A percentile compares a stretch with the other conserved stretches of the same genome.
Conservation (phyloP, 2,888 invertebrate species). For the Rhamnusium bicolor region DNA sequence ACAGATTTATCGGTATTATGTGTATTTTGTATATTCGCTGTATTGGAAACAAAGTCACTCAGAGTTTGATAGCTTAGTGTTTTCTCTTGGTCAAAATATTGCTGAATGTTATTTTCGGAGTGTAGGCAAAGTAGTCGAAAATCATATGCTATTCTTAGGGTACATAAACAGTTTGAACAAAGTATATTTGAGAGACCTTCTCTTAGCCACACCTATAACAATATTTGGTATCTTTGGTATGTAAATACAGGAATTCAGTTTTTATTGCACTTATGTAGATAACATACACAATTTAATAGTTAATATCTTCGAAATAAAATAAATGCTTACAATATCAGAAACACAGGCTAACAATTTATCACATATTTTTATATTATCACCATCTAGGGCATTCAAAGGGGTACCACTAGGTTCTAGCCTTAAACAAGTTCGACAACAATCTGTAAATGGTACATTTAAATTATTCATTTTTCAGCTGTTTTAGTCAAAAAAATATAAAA, state of each 20-base stretch:
- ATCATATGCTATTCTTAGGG: conserved; percentile 64
- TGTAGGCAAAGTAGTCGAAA: conserved; percentile 65
- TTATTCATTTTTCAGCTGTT: conserved; percentile 6
- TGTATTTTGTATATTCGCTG: neutral
- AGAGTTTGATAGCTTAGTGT: conserved; percentile 9
- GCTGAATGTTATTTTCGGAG: conserved; percentile 54
- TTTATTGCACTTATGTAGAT: too few relatives aligned
- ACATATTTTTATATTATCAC: conserved; percentile 66
- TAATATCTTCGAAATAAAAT: too few relatives aligned
- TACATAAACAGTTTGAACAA: conserved; percentile 65
- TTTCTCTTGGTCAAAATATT: conserved; percentile 13
- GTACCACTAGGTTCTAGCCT: conserved; percentile 65
- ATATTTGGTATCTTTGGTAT: too few relatives aligned
- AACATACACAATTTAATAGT: too few relatives aligned
- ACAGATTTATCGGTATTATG: neutral
- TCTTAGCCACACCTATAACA: conserved; percentile 64
- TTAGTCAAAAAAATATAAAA: conserved; percentile 2
- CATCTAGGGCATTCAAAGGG: conserved; percentile 63
- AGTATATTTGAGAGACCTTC: conserved; percentile 65
- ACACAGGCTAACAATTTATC: conserved; percentile 66
- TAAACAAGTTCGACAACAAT: conserved; percentile 67
- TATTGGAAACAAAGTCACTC: conserved; percentile 8
- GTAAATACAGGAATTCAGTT: too few relatives aligned
- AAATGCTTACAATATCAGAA: conserved; percentile 65
- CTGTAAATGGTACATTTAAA: conserved; percentile 51